Base-by-base conservation (phyloP, 2,113 vertebrate species). In the Syngnathoides biaculeatus region DNA sequence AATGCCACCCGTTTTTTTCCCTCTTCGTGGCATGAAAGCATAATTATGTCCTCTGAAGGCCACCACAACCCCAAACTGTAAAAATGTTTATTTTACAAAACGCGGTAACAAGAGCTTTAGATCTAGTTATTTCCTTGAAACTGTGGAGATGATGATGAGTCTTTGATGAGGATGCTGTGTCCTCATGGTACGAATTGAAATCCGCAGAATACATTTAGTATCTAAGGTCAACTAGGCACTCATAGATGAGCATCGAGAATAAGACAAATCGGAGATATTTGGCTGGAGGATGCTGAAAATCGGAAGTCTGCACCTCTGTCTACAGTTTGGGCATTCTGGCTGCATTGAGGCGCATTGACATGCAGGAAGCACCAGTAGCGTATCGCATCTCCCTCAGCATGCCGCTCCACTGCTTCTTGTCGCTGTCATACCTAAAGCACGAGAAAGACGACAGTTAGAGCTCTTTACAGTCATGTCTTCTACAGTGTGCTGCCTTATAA, bases 331-430 rank as follows among this genome's bases (percentile, higher is more conserved):
- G 94, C 85, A 98, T 91, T 87, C 93, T 94, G 89, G 95, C 95
- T 57, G 94, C 93, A 68, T 98, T 98, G 82, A 98, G 92, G 73
- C 94, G 93, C 72, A 94, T 92, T 24, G 94, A 90, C 65, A 95
- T 92, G 57, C 95, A 98, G 69, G 97, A 95, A 72, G 97, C 94
- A 71, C 97, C 97, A 4, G 95, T 93, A 8, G 95, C 97, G 0
- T 99, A 98, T 63, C 95, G 94, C 84, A 99, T 97, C 89, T 99
- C 97, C 86, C 96, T 96, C 86, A 98, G 81, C 90, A 99, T 97
- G 27, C 97, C 97, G 27, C 91, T 87, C 97, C 97, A 99, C 89
- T 97, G 93, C 88, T 96, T 98, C 90, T 94, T 98, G 69, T 96
- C 95, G 0, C 96, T 95, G 77, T 99, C 97, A 55, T 94, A 98